These are phyloP conservation scores for Grus americana DNA, from an alignment of 2,113 vertebrate genomes.

Conservation along the genomic window DNA sequence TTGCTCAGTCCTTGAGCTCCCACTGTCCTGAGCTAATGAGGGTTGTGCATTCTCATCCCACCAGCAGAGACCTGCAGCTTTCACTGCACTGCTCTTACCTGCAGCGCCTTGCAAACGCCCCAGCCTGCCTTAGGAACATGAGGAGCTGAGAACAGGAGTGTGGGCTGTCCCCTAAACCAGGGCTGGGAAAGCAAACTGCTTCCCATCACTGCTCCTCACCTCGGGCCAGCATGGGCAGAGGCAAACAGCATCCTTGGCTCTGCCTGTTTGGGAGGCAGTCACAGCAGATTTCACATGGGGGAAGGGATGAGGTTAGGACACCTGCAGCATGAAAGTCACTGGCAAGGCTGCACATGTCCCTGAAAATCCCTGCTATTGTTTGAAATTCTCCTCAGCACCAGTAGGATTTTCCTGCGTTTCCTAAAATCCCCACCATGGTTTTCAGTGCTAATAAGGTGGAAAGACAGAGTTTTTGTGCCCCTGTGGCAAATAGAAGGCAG, in stretches of 20 bases:
- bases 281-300: neutral
- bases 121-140: neutral
- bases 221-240: accelerated
- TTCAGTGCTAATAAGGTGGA: neutral
- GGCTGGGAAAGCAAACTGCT: neutral
- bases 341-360: neutral
- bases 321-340: neutral
- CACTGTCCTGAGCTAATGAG: accelerated
- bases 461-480: neutral
- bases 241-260: neutral
- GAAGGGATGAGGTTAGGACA: neutral
- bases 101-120: neutral
- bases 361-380: neutral
- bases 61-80: neutral
- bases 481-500: neutral
- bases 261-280: neutral
- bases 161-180: neutral
- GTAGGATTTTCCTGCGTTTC: neutral
- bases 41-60: neutral
- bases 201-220: neutral
- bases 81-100: neutral
- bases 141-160: neutral
- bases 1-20: neutral
- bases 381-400: neutral
- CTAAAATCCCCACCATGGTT: neutral